phyloP scores from a whole-genome alignment of 2,113 vertebrate genomes.

The Actenoides lindsayi region DNA sequence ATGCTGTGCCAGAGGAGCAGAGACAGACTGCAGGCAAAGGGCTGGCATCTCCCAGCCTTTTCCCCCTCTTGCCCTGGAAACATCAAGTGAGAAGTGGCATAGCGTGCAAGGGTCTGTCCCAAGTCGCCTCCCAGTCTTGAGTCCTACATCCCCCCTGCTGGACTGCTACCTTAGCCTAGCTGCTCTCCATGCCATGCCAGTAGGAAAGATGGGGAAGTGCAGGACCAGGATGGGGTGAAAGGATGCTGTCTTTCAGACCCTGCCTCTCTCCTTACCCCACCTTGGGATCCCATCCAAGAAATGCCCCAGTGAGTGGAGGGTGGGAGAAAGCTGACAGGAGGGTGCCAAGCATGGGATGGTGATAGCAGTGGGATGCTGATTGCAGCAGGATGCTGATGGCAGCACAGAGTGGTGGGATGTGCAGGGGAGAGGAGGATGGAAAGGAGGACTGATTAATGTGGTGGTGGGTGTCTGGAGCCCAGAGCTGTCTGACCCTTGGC shows the following conservation, averaged over 20 bases:
- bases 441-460: neutral
- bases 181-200: neutral
- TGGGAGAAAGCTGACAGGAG: neutral
- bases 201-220: neutral
- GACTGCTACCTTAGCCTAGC: fast-evolving
- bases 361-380: neutral
- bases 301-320: neutral
- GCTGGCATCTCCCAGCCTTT: neutral
- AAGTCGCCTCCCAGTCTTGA: neutral
- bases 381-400: neutral
- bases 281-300: neutral
- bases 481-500: slow-evolving; percentile 31
- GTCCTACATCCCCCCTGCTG: neutral
- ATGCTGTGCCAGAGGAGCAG: fast-evolving
- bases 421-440: neutral
- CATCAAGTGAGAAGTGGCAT: fast-evolving
- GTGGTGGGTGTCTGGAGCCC: slow-evolving; percentile 3
- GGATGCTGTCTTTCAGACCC: neutral
- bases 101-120: neutral
- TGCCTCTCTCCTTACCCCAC: neutral
- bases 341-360: neutral
- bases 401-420: neutral
- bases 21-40: neutral
- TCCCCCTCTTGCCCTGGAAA: neutral
- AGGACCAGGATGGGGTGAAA: neutral